phyloP scores from a whole-genome alignment of 1,140 invertebrate species.

The Pseudomyrmex dendroicus region DNA sequence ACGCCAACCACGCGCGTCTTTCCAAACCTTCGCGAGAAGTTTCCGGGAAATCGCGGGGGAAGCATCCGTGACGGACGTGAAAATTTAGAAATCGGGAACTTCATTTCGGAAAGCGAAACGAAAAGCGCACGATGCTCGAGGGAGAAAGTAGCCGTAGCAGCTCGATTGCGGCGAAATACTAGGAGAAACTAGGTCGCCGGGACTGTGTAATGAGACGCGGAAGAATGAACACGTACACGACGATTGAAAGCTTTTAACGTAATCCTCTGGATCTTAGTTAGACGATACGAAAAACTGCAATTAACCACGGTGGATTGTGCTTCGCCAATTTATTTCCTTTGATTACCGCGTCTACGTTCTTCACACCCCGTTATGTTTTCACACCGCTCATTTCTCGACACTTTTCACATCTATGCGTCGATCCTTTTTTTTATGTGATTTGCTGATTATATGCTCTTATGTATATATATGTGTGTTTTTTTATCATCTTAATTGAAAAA shows the following conservation, averaged over 20 bases:
- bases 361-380: background rate
- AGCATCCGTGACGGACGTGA: background rate
- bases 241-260: constrained; percentile 30
- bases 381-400: background rate
- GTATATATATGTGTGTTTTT: background rate
- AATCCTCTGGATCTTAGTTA: background rate
- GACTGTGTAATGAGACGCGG: constrained; percentile 46
- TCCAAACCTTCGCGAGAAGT: background rate
- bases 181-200: constrained; percentile 29
- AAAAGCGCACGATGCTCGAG: background rate
- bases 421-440: background rate
- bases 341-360: background rate
- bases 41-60: background rate
- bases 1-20: background rate
- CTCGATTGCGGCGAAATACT: constrained; percentile 24
- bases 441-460: background rate
- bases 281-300: constrained; percentile 13
- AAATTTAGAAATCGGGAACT: constrained; percentile 12
- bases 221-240: background rate
- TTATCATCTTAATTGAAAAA: constrained; percentile 1
- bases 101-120: background rate
- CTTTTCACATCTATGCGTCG: background rate
- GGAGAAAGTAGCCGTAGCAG: constrained; percentile 13
- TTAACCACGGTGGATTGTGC: background rate
- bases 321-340: constrained; percentile 19